Conservation (phyloP, 1,140 invertebrate species). For the Lepidurus apus region DNA sequence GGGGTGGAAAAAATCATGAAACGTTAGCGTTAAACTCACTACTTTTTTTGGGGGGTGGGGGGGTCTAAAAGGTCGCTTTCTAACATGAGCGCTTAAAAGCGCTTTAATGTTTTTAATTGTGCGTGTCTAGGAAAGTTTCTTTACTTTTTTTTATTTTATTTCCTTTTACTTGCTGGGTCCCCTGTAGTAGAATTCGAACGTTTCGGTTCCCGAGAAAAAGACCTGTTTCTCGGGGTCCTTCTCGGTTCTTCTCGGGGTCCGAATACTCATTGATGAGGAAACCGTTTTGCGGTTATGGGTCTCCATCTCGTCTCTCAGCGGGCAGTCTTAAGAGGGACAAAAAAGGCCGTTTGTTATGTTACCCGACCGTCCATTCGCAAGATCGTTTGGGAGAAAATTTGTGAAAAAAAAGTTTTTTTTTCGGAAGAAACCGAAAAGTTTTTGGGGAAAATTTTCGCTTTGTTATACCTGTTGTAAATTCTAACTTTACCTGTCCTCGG, state of each 20-base stretch:
- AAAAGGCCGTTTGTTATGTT: neutral
- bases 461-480: neutral
- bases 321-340: constrained; percentile 10
- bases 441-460: neutral
- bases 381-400: neutral
- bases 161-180: neutral
- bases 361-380: neutral
- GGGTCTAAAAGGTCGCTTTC: neutral
- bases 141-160: neutral
- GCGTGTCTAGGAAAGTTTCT: neutral
- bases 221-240: neutral
- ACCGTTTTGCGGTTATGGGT: constrained; percentile 18
- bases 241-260: neutral
- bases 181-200: neutral
- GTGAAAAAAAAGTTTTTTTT: neutral
- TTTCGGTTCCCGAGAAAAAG: neutral
- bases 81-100: constrained; percentile 2
- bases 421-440: neutral
- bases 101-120: constrained; percentile 22
- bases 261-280: constrained; percentile 4
- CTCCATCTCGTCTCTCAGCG: constrained; percentile 14
- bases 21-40: too few species aligned
- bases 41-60: too few species aligned
- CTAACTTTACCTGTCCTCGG: neutral
- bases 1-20: too few species aligned